Percentiles rank a stretch among this genome's conserved stretches.
phyloP scores from a whole-genome alignment of 1,140 invertebrate species.

The Agraylea sexmaculata region DNA sequence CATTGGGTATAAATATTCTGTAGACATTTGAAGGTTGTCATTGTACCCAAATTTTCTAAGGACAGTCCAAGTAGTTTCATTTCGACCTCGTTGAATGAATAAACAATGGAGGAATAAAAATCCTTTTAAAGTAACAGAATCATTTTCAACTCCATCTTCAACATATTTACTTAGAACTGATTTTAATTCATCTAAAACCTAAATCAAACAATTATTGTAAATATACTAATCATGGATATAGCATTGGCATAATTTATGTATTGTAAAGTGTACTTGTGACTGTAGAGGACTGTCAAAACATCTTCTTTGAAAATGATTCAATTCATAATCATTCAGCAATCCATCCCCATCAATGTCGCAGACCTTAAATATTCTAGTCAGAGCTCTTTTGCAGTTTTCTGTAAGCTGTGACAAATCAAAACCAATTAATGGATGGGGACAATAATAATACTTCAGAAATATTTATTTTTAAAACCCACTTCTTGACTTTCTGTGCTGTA shows the following conservation, averaged over 20 bases:
- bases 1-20: conserved; percentile 81
- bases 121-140: conserved; percentile 87
- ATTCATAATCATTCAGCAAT: conserved; percentile 87
- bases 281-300: conserved; percentile 95
- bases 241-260: not conserved
- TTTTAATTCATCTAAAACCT: conserved; percentile 93
- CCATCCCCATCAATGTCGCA: conserved; percentile 98
- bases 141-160: conserved; percentile 78
- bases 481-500: conserved; percentile 94
- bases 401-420: conserved; percentile 61
- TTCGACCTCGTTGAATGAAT: conserved; percentile 95
- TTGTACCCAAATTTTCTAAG: conserved; percentile 97
- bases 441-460: not conserved
- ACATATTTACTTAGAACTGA: conserved; percentile 85
- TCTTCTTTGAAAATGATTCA: conserved; percentile 91
- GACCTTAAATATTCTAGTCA: conserved; percentile 94
- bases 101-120: conserved; percentile 95
- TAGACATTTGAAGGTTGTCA: conserved; percentile 79
- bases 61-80: conserved; percentile 99
- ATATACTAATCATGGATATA: not conserved
- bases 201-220: conserved; percentile 4
- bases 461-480: conserved; percentile 43
- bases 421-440: not conserved
- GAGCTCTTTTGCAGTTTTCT: conserved; percentile 81
- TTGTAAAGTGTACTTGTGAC: conserved; percentile 53